Percentiles rank a stretch among this genome's conserved stretches.
phyloP scores from a whole-genome alignment of 2,888 invertebrate species.

The Tenthredo livida region DNA sequence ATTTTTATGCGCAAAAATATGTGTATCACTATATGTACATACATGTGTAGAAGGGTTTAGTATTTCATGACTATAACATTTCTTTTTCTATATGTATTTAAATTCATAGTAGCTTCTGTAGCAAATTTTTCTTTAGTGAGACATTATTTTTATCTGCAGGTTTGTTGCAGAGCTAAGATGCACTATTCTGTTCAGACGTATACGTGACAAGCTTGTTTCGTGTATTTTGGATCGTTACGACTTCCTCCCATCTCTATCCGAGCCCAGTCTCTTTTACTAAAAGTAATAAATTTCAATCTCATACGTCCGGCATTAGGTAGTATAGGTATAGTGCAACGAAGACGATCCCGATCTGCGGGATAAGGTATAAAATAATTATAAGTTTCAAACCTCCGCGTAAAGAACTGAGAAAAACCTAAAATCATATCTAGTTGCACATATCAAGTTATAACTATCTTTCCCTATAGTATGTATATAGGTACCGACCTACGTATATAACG shows the following conservation, averaged over 20 bases:
- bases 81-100: background rate
- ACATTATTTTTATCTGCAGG: background rate
- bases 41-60: constrained; percentile 1
- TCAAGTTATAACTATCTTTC: background rate
- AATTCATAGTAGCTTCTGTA: background rate
- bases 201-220: constrained; percentile 42
- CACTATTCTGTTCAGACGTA: background rate
- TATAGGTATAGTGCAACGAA: background rate
- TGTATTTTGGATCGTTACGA: constrained; percentile 50
- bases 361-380: background rate
- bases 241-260: constrained; percentile 47
- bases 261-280: background rate
- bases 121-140: constrained; percentile 9
- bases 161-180: background rate
- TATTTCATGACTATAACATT: background rate
- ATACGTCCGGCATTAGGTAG: constrained; percentile 3
- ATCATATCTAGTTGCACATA: background rate
- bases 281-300: constrained; percentile 40
- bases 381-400: background rate
- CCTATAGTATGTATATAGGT: background rate
- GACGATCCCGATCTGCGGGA: background rate
- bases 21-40: background rate
- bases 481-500: background rate
- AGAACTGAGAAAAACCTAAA: background rate
- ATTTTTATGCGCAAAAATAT: background rate